Evolutionary conservation across 1,140 invertebrate genomes (phyloP), one percentile per base, ranked within the genome.

Genomic region (Aphis gossypii): DNA sequence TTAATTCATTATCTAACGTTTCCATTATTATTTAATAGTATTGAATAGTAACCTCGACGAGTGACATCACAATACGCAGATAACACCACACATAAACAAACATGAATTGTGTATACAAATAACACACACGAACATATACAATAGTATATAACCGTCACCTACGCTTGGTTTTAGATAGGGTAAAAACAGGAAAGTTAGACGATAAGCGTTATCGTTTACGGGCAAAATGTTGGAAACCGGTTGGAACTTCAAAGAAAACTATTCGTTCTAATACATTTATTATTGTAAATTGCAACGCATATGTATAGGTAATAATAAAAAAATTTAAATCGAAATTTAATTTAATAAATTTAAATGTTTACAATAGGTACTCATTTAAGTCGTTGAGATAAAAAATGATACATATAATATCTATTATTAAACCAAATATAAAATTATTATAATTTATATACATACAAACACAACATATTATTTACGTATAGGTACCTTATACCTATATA

Each of bases 41-140:
- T 54, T 51, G 7, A 89, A 89, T 89, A 44, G 87, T 89, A 38
- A 89, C 87, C 87, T 89, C 87, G 87, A 38, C 35, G 25, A 38
- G 48, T 89, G 87, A 89, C 48, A 89, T 23, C 46, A 89, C 87
- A 89, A 89, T 54, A 25, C 87, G 9, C 3, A 54, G 46, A 89
- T 89, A 89, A 54, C 35, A 25, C 48, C 14, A 46, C 44, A 35
- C 44, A 46, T 14, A n/a, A 87, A 46, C 30, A 48, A 87, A n/a
- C 46, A 30, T n/a, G 11, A 41, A 86, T 86, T 86, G 21, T 84
- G 21, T 46, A 86, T 18, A 86, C 20, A 25, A 35, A 25, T 44
- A 84, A 23, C 35, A 83, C 23, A 4, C 11, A 46, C 30, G 44
- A 0, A 20, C 86, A 25, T 4, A 48, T 48, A 86, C 20, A 84